Percentiles rank a stretch among this genome's conserved stretches.
Evolutionary conservation across 2,888 invertebrate species (phyloP).

Genomic region (Lysandra coridon): DNA sequence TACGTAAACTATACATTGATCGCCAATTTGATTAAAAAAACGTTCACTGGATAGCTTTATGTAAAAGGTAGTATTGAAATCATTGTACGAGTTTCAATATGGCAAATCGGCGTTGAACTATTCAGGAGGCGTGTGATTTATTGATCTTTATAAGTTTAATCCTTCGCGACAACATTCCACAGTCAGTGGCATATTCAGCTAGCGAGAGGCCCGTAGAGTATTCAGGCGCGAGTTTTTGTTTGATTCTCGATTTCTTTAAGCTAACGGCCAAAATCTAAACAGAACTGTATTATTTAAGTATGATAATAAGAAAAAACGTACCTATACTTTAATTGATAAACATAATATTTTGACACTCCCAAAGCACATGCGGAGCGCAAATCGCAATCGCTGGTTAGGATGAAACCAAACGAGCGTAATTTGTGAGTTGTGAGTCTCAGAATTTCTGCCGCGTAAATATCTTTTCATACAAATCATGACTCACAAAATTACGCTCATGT

Average conservation of each 20-base stretch:
- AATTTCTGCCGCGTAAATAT: no score
- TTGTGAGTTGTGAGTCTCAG: no score
- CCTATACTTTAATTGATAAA: no score
- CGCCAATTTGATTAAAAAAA: background rate
- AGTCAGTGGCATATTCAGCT: background rate
- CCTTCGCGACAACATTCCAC: background rate
- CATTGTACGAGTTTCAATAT: background rate
- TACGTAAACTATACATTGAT: no score
- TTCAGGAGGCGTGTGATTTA: slow-evolving; percentile 9
- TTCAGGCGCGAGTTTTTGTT: background rate
- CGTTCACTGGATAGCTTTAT: background rate
- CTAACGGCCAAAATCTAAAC: background rate
- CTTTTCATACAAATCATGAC: no score
- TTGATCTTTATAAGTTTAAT: background rate
- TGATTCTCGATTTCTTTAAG: background rate
- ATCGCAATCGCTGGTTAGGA: no score
- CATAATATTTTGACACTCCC: no score
- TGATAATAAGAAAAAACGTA: no score
- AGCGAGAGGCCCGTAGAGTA: background rate
- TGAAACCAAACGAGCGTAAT: no score
- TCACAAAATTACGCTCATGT: no score
- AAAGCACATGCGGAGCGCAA: no score
- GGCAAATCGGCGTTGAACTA: background rate
- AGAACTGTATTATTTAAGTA: no score
- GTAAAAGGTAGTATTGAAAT: background rate